Evolutionary conservation across 1,140 invertebrate genomes (phyloP).

Genomic region (Luehdorfia chinensis): DNA sequence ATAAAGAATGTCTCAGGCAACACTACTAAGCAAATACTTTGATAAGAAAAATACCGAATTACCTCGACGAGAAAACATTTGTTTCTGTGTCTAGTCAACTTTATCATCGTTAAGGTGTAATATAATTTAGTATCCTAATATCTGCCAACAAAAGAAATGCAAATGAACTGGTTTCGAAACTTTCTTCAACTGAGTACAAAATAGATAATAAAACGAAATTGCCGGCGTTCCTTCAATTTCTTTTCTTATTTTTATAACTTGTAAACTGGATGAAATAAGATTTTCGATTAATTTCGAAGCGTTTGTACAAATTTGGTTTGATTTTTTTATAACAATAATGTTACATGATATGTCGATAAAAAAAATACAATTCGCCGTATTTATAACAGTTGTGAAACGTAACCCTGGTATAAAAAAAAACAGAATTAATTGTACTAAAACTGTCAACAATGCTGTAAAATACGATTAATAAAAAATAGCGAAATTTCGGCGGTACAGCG

Average conservation of each 20-base stretch:
- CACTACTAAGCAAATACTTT: neutral
- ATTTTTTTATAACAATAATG: no score
- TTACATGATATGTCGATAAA: no score
- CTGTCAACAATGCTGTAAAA: no score
- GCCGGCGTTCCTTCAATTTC: conserved; percentile 15
- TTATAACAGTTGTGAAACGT: no score
- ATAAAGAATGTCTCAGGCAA: no score
- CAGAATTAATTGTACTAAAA: no score
- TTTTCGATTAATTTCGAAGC: conserved; percentile 8
- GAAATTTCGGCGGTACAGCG: no score
- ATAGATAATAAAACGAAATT: conserved; percentile 16
- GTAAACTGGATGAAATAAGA: conserved; percentile 15
- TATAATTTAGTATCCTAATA: conserved; percentile 10
- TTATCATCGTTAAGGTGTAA: conserved; percentile 10
- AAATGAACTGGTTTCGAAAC: conserved; percentile 16
- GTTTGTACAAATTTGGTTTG: no score
- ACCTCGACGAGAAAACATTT: no score
- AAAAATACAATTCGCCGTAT: no score
- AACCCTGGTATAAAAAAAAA: no score
- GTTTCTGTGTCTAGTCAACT: conserved; percentile 1
- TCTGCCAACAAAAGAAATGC: conserved; percentile 13
- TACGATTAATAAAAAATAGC: neutral
- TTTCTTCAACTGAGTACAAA: conserved; percentile 7
- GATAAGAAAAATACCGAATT: no score
- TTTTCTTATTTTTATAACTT: conserved; percentile 17